A percentile compares a stretch with the other conserved stretches of the same genome.
Conservation (phyloP, 2,797 vertebrate species). For the Acomys russatus region DNA sequence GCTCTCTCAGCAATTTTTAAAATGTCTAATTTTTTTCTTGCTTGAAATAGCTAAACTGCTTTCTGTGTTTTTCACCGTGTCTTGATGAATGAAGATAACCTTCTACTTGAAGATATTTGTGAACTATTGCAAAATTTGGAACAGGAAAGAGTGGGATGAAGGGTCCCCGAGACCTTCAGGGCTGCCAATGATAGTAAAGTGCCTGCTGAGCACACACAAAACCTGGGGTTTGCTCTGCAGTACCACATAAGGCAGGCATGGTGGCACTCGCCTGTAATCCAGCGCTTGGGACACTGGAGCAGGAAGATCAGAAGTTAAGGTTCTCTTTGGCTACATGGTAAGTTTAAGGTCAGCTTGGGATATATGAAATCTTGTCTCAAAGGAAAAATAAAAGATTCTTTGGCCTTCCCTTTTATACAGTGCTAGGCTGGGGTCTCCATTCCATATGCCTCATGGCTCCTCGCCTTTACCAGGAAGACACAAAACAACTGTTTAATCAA, state of each 20-base stretch:
- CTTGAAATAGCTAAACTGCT: constrained; percentile 30
- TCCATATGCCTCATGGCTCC: background rate
- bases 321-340: background rate
- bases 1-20: constrained; percentile 36
- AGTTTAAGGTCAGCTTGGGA: background rate
- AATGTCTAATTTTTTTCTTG: constrained; percentile 36
- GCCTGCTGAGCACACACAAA: background rate
- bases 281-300: background rate
- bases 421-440: background rate
- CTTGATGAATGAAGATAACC: background rate
- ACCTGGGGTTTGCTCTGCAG: background rate
- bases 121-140: background rate
- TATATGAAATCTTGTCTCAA: background rate
- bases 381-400: background rate
- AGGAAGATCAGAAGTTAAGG: background rate
- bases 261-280: background rate
- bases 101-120: background rate
- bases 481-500: background rate
- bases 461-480: background rate
- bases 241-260: no score
- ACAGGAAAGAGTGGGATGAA: background rate
- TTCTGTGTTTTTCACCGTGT: constrained; percentile 9
- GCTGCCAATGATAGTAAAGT: background rate
- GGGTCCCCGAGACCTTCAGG: background rate
- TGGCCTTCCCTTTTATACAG: background rate